phyloP scores from a whole-genome alignment of 2,888 invertebrate genomes.

The Augiades crinisus region DNA sequence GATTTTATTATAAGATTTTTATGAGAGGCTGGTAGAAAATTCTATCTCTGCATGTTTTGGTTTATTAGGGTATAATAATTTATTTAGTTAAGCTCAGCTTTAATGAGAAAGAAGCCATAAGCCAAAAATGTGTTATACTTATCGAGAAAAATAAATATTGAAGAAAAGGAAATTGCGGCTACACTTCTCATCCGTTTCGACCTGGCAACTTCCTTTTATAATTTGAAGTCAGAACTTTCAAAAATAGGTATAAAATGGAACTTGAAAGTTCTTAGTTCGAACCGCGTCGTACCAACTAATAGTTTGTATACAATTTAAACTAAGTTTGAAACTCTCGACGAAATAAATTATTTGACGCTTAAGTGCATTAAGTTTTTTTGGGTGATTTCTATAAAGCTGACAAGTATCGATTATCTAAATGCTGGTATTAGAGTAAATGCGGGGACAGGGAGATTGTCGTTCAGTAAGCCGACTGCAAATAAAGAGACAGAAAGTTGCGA shows the following conservation, averaged over 20 bases:
- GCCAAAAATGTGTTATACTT: too few relatives aligned
- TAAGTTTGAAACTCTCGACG: constrained; percentile 18
- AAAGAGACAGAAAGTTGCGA: constrained; percentile 50
- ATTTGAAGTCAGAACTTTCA: constrained; percentile 19
- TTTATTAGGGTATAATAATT: background rate
- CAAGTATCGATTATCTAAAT: constrained; percentile 29
- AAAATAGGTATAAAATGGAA: too few relatives aligned
- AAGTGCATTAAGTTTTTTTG: background rate
- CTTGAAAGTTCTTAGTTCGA: constrained; percentile 19
- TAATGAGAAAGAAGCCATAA: too few relatives aligned
- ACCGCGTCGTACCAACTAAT: constrained; percentile 3
- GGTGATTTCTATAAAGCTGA: constrained; percentile 6
- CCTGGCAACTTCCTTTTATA: constrained; percentile 21
- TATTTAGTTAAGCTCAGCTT: constrained; percentile 3
- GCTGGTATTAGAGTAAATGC: constrained; percentile 42
- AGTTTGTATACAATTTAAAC: constrained; percentile 7
- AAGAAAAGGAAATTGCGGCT: constrained; percentile 15
- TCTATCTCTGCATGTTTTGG: background rate
- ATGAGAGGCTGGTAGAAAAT: background rate
- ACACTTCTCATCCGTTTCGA: constrained; percentile 17
- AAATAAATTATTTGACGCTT: constrained; percentile 11
- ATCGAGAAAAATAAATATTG: too few relatives aligned
- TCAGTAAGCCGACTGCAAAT: constrained; percentile 56
- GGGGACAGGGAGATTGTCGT: constrained; percentile 47
- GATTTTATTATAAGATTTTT: background rate